Conservation (phyloP, 1,140 invertebrate genomes). For the Tetragnatha versicolor region DNA sequence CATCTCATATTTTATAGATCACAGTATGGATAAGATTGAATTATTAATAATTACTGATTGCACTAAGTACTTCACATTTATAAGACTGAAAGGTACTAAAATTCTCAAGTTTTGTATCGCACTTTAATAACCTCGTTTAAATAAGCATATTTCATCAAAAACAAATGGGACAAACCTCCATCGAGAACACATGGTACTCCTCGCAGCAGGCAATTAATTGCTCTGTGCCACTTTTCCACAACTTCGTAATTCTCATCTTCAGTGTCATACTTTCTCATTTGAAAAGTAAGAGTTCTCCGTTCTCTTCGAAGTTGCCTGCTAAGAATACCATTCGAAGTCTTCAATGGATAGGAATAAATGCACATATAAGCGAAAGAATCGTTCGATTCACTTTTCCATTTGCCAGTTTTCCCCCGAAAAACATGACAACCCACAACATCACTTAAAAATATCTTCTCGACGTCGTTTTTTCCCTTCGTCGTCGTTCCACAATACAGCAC, state of each 20-base stretch:
- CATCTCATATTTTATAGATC: too few relatives aligned
- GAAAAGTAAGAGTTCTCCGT: constrained; percentile 76
- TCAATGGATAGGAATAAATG: constrained; percentile 83
- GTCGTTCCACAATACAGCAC: neutral
- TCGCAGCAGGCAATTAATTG: constrained; percentile 74
- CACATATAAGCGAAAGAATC: constrained; percentile 72
- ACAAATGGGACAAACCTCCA: constrained; percentile 33
- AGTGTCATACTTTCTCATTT: constrained; percentile 78
- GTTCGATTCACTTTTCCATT: neutral
- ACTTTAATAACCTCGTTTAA: too few relatives aligned
- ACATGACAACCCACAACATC: constrained; percentile 63
- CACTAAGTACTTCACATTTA: too few relatives aligned
- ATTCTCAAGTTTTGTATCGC: too few relatives aligned
- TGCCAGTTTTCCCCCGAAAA: constrained; percentile 29
- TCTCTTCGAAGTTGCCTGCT: constrained; percentile 71
- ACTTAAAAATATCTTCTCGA: constrained; percentile 20
- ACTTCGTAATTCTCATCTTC: constrained; percentile 85
- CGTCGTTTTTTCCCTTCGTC: constrained; percentile 16
- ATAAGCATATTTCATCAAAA: too few relatives aligned
- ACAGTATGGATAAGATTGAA: too few relatives aligned
- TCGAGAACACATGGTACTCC: constrained; percentile 25
- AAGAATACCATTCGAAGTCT: constrained; percentile 68
- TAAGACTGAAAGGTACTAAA: too few relatives aligned
- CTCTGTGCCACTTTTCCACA: constrained; percentile 81
- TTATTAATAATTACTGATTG: too few relatives aligned